Evolutionary conservation across 2,113 vertebrate species (phyloP), one percentile per base, ranked within the genome.

Genomic region (Xiphophorus hellerii): DNA sequence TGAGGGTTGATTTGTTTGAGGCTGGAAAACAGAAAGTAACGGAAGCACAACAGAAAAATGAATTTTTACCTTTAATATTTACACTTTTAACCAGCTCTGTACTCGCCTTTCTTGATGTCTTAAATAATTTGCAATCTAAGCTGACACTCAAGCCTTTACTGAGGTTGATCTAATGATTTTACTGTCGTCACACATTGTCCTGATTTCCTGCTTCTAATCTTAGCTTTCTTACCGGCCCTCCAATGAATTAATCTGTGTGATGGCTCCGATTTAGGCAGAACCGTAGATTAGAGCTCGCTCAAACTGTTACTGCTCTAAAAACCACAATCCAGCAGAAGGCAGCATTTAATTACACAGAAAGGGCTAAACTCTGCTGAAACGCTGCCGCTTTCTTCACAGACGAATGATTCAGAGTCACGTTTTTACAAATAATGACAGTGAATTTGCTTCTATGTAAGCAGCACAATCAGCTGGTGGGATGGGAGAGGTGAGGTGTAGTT

Each of bases 141-240:
- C 14, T 42, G 1, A 3, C 1, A 60, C 30, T 60, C 27, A 74
- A 75, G 14, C 37, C 14, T 35, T 54, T 17, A n/a, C 31, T 77
- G 29, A 61, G 42, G 64, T 84, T 66, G 74, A 76, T 88, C 62
- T 74, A 70, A 81, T 81, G 65, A 72, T 63, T 83, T 65, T 58
- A 33, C 77, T 25, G 39, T 76, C 73, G 51, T 48, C 65, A 54
- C 78, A 79, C 88, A 78, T 74, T 89, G 89, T 88, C 91, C 90
- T 88, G 78, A 83, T 91, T 91, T 88, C 73, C 78, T 77, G 25
- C 69, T 84, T 89, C 85, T 92, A 93, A 91, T 93, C 87, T 92
- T 84, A 88, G 80, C 71, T 82, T 87, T 90, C 80, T 85, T 91
- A 65, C 80, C 25, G 29, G 69, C 82, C 76, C 87, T 85, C 82